A percentile compares a stretch with the other conserved stretches of the same genome.
phyloP scores from a whole-genome alignment of 2,888 invertebrate species.

The Drosophila multiciliata region DNA sequence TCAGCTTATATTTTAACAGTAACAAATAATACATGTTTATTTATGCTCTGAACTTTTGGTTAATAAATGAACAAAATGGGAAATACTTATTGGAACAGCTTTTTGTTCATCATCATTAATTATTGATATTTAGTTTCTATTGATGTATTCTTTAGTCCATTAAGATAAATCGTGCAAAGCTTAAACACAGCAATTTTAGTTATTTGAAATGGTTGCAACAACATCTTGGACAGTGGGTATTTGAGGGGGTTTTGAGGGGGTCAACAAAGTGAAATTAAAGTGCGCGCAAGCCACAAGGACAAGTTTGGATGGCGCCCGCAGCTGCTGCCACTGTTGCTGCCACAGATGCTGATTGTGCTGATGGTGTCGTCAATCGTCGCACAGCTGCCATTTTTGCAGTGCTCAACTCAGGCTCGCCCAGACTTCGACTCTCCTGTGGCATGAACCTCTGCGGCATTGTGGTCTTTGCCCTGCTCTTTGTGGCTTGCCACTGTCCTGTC shows the following conservation, averaged over 20 bases:
- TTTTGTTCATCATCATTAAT: neutral
- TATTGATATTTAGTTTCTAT: neutral
- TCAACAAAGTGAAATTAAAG: conserved; percentile 77
- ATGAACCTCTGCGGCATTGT: conserved; percentile 59
- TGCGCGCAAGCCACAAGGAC: conserved; percentile 69
- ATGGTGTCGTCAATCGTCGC: conserved; percentile 15
- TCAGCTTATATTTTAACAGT: neutral
- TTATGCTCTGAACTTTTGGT: neutral
- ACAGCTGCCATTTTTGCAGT: conserved; percentile 13
- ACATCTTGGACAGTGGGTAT: conserved; percentile 22
- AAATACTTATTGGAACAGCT: no score
- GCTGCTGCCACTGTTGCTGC: conserved; percentile 42
- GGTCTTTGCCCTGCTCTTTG: conserved; percentile 62
- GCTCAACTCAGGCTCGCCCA: conserved; percentile 4
- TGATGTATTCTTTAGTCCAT: neutral
- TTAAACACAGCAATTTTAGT: neutral
- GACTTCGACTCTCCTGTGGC: conserved; percentile 26
- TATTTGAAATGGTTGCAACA: neutral
- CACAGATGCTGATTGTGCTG: neutral
- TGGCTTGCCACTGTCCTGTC: conserved; percentile 48
- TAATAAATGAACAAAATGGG: neutral
- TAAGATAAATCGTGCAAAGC: neutral
- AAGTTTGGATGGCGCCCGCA: conserved; percentile 74
- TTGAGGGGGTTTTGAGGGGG: conserved; percentile 5
- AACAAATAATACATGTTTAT: neutral